These are phyloP conservation scores for Urechis unicinctus DNA, from an alignment of 2,888 invertebrate genomes.

Conservation along the genomic window DNA sequence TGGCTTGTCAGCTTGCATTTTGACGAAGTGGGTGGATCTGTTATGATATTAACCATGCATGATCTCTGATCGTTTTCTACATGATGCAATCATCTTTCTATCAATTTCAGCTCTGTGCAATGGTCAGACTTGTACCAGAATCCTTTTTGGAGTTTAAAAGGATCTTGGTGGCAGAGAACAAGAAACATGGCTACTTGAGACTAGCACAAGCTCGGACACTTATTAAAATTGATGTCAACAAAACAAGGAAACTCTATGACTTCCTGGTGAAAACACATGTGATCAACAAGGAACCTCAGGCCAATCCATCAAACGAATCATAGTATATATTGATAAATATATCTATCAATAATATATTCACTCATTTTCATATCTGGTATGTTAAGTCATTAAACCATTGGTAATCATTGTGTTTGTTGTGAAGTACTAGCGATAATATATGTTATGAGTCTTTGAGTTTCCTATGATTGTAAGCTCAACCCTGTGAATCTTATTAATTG, in stretches of 20 bases:
- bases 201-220: constrained; percentile 75
- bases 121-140: constrained; percentile 67
- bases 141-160: constrained; percentile 74
- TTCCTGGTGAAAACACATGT: constrained; percentile 3
- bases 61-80: not conserved
- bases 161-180: constrained; percentile 68
- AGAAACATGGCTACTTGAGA: constrained; percentile 65
- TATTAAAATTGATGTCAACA: constrained; percentile 87
- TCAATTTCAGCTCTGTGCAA: constrained; percentile 61
- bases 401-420: no score
- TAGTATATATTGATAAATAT: no score
- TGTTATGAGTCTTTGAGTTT: no score
- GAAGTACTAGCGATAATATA: no score
- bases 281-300: not conserved
- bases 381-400: no score
- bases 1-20: not conserved
- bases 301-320: no score
- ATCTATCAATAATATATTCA: no score
- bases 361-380: no score
- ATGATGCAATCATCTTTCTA: no score
- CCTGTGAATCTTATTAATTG: no score
- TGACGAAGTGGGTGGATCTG: not conserved
- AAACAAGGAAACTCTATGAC: constrained; percentile 68
- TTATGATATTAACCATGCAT: not conserved
- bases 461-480: no score